Evolutionary conservation across 2,888 invertebrate genomes (phyloP).

Genomic region (Synanthedon vespiformis): DNA sequence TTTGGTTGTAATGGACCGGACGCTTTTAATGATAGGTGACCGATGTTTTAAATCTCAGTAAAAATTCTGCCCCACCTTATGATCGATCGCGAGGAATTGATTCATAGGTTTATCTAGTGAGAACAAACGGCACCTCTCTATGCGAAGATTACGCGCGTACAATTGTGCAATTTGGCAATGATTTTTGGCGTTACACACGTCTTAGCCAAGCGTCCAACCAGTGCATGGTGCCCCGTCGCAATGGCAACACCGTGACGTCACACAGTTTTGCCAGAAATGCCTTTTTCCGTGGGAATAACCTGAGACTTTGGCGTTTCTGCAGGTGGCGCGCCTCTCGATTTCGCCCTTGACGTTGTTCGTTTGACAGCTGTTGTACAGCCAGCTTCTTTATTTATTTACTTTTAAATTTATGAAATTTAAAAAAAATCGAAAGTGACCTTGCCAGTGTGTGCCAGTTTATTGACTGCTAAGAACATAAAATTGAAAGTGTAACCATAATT

Average conservation of each 20-base stretch:
- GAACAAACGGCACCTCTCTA: not conserved
- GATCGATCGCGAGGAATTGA: not conserved
- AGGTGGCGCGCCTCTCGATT: not conserved
- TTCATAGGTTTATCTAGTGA: not conserved
- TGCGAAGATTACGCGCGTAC: constrained; percentile 2
- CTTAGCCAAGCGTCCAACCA: constrained; percentile 21
- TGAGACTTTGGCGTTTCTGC: constrained; percentile 11
- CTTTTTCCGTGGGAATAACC: constrained; percentile 34
- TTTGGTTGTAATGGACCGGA: too few relatives aligned
- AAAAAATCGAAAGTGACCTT: constrained; percentile 11
- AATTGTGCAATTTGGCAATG: constrained; percentile 61
- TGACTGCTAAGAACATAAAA: constrained; percentile 11
- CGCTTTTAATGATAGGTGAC: too few relatives aligned
- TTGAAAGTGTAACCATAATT: constrained; percentile 12
- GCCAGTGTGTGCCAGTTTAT: constrained; percentile 7
- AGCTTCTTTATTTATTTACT: constrained; percentile 5
- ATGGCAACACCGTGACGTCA: constrained; percentile 22
- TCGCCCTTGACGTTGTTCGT: constrained; percentile 5
- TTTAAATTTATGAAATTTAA: not conserved
- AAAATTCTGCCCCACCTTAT: too few relatives aligned
- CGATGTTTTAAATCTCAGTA: too few relatives aligned
- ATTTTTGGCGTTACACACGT: constrained; percentile 29
- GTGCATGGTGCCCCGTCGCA: constrained; percentile 16
- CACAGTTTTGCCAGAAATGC: constrained; percentile 25
- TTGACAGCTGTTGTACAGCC: constrained; percentile 7